These are phyloP conservation scores for Epinephelus moara DNA, from an alignment of 2,113 vertebrate genomes.

Conservation along the genomic window DNA sequence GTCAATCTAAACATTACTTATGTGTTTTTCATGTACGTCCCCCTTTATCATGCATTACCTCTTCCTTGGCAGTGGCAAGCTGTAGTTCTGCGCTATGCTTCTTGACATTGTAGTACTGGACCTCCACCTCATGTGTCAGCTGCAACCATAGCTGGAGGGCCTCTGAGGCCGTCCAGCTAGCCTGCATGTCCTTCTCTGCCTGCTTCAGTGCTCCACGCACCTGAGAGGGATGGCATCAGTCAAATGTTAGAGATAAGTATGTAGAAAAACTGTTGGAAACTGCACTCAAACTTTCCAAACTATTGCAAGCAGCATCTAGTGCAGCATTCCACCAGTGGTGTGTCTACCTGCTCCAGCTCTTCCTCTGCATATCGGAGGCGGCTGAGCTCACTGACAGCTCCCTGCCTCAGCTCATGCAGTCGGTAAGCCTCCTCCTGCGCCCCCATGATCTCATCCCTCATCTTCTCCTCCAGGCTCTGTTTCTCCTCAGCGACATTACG, in stretches of 20 bases:
- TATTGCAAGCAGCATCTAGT: not conserved
- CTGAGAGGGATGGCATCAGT: constrained; percentile 44
- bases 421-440: constrained; percentile 95
- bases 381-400: constrained; percentile 93
- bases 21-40: not conserved
- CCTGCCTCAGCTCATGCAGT: constrained; percentile 89
- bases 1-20: not conserved
- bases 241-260: constrained; percentile 6
- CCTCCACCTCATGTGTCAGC: constrained; percentile 95
- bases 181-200: constrained; percentile 83
- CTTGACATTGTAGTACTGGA: constrained; percentile 97
- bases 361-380: constrained; percentile 96
- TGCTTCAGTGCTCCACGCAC: constrained; percentile 81
- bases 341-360: constrained; percentile 92
- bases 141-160: constrained; percentile 96
- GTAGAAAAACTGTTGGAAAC: not conserved
- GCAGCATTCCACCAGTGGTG: not conserved
- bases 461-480: constrained; percentile 95
- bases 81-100: constrained; percentile 95
- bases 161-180: constrained; percentile 84
- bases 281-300: not conserved
- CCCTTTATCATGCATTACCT: constrained; percentile 84
- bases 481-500: constrained; percentile 96
- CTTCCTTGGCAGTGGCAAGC: constrained; percentile 91
- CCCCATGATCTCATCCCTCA: constrained; percentile 96